These are phyloP conservation scores for Limenitis camilla DNA, from an alignment of 2,888 invertebrate genomes.

Conservation along the genomic window DNA sequence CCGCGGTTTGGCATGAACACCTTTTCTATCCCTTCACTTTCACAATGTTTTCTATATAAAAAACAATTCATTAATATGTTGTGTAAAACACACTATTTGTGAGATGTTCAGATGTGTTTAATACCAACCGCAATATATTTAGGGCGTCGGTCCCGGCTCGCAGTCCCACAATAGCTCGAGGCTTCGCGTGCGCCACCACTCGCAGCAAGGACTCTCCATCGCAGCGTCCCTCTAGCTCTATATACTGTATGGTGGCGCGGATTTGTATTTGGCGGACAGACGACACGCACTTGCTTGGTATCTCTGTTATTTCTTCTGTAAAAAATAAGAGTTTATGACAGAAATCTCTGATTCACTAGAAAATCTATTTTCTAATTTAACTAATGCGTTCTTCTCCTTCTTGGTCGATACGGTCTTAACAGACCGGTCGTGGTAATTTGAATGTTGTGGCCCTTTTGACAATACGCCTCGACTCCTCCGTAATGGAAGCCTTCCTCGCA, in stretches of 20 bases:
- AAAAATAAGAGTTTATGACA: not conserved
- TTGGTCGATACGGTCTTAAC: too few relatives aligned
- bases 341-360: not conserved
- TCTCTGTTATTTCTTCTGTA: constrained; percentile 74
- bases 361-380: too few relatives aligned
- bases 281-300: constrained; percentile 92
- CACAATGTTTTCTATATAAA: constrained; percentile 75
- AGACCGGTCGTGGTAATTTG: too few relatives aligned
- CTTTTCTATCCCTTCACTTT: constrained; percentile 72
- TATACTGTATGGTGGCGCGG: constrained; percentile 91
- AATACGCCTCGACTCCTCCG: too few relatives aligned
- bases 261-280: constrained; percentile 83
- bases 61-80: not conserved
- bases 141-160: constrained; percentile 42
- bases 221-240: constrained; percentile 97
- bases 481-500: too few relatives aligned
- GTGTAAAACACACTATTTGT: not conserved
- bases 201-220: constrained; percentile 89
- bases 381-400: too few relatives aligned
- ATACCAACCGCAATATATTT: constrained; percentile 37
- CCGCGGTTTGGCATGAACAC: constrained; percentile 89
- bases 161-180: constrained; percentile 82
- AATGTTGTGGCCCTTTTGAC: too few relatives aligned
- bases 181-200: constrained; percentile 86
- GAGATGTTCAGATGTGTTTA: too few relatives aligned